Evolutionary conservation across 1,140 invertebrate species (phyloP).

Genomic region (Calliopsis andreniformis): DNA sequence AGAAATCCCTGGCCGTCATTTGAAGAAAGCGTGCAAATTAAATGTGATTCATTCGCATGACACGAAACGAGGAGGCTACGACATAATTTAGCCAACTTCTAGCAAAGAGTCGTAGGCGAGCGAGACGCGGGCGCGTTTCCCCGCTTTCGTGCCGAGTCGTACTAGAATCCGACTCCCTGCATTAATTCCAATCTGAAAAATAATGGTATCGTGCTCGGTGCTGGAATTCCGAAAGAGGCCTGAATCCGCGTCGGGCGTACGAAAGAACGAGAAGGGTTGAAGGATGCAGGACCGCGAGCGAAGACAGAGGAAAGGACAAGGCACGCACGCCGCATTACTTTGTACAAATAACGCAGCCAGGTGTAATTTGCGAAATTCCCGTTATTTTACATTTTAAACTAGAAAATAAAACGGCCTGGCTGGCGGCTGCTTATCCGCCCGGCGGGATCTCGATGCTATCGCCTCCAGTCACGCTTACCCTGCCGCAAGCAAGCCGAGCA

Average conservation of each 20-base stretch:
- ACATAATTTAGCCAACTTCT: constrained; percentile 26
- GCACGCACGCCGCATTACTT: constrained; percentile 72
- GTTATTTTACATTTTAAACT: constrained; percentile 79
- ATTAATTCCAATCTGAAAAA: constrained; percentile 61
- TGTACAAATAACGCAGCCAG: constrained; percentile 74
- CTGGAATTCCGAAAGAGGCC: constrained; percentile 48
- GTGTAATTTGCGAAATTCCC: constrained; percentile 76
- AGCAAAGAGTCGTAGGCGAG: background rate
- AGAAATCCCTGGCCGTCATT: too few species aligned
- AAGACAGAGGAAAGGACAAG: constrained; percentile 33
- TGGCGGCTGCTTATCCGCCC: constrained; percentile 72
- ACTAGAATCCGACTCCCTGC: constrained; percentile 37
- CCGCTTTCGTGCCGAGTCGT: constrained; percentile 36
- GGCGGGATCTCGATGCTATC: constrained; percentile 77
- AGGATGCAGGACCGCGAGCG: constrained; percentile 1
- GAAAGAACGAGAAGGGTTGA: constrained; percentile 14
- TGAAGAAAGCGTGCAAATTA: constrained; percentile 6
- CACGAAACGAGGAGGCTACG: constrained; percentile 12
- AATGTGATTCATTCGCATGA: constrained; percentile 25
- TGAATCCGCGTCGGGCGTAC: constrained; percentile 13
- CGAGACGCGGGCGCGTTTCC: background rate
- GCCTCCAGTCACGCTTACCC: constrained; percentile 76
- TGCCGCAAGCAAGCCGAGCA: constrained; percentile 71
- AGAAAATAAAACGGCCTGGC: constrained; percentile 74
- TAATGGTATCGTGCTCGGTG: constrained; percentile 59